Evolutionary conservation across 2,113 vertebrate genomes (phyloP).

Genomic region (Heliornis fulica): DNA sequence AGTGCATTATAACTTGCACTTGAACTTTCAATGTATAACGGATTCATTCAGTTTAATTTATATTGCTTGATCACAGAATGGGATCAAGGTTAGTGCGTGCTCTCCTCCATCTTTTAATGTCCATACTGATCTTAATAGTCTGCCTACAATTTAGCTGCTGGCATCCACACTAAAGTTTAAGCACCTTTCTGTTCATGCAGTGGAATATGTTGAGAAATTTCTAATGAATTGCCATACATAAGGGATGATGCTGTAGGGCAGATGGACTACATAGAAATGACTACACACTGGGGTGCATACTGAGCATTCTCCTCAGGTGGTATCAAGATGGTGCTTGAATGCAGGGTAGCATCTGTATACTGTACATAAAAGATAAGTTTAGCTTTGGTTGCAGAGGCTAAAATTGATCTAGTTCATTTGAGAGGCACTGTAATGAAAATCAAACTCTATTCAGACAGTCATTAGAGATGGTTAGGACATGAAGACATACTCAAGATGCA

Average conservation of each 20-base stretch:
- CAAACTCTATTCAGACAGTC: background rate
- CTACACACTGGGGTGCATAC: background rate
- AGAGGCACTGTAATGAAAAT: background rate
- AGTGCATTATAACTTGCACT: background rate
- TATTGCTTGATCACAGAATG: background rate
- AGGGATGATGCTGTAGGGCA: background rate
- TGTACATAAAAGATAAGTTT: background rate
- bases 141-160: background rate
- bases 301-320: background rate
- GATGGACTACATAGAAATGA: background rate
- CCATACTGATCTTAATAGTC: background rate
- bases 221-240: background rate
- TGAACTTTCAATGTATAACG: background rate
- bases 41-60: background rate
- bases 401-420: background rate
- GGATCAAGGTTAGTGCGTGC: background rate
- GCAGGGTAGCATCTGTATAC: background rate
- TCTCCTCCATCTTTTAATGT: background rate
- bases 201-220: background rate
- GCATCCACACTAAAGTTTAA: background rate
- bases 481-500: background rate
- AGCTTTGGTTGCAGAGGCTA: background rate
- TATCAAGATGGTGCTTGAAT: background rate
- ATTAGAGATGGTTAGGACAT: background rate
- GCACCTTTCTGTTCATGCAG: background rate